Percentiles rank a stretch among this genome's conserved stretches.
Evolutionary conservation across 1,140 invertebrate genomes (phyloP).

Genomic region (Diabrotica undecimpunctata): DNA sequence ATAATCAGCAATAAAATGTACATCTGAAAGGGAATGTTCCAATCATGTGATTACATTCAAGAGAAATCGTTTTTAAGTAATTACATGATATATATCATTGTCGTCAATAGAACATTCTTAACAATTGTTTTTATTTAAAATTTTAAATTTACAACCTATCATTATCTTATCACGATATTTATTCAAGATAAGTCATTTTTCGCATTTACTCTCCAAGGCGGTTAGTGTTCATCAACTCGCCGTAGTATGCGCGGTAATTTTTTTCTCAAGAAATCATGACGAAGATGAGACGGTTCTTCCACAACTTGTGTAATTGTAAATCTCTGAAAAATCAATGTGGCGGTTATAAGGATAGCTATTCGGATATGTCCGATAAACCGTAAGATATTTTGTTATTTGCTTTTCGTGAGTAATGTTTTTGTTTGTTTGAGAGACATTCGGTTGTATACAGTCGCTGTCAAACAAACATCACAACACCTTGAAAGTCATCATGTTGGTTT

Average conservation of each 20-base stretch:
- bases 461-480: not conserved
- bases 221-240: no score
- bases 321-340: conserved; percentile 14
- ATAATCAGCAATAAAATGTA: no score
- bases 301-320: conserved; percentile 20
- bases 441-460: not conserved
- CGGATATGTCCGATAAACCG: not conserved
- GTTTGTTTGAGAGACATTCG: not conserved
- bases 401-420: not conserved
- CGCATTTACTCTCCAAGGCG: not conserved
- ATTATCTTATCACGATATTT: conserved; percentile 3
- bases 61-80: no score
- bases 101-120: no score
- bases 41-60: no score
- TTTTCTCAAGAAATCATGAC: conserved; percentile 19
- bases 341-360: conserved; percentile 1
- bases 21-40: no score
- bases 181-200: not conserved
- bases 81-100: no score
- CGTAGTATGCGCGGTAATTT: not conserved
- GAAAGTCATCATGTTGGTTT: no score
- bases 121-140: not conserved
- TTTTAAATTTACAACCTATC: not conserved
- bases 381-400: not conserved
- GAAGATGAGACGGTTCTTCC: conserved; percentile 22